Base-by-base conservation (phyloP, 2,113 vertebrate genomes). In the Abramis brama region DNA sequence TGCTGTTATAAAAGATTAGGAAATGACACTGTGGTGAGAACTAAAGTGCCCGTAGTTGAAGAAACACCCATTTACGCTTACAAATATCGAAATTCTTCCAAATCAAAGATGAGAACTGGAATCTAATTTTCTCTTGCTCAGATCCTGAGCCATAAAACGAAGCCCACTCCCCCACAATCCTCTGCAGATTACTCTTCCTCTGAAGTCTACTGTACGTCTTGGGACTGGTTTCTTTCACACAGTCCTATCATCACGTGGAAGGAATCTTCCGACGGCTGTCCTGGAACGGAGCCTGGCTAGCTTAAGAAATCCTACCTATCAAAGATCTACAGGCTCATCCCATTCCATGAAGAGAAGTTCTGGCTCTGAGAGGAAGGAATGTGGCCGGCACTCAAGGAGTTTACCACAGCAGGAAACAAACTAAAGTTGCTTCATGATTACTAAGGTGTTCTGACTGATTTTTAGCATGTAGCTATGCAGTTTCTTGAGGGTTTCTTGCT, bases 291-390 rank as follows among this genome's bases (percentile, higher is more conserved):
- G 57, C 60, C 66, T 62, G 85, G 81, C n/a, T 43, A 83, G 88
- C 74, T 88, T 68, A 77, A 7, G 5, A 88, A 70, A 64, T 57
- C 73, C 62, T 81, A 83, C 71, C 77, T 66, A 82, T 82, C 80
- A 84, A 83, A 91, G 74, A 78, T 76, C 45, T 79, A 80, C 79
- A 47, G 87, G 83, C 84, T 89, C 70, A 52, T 85, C 87, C 25
- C 9, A 55, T 33, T 91, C 89, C 39, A 17, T 78, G 83, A 86
- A 91, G 86, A 91, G 85, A 75, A 89, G 86, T 3, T 9, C 55
- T 23, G 73, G 66, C 81, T 52, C 30, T 33, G 60, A 60, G 39
- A 60, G 50, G 82, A 83, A n/a, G 62, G 47, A 47, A 83, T 60
- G 71, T 27, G 4, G 78, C 43, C 23, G 25, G 36, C 12, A 68